Evolutionary conservation across 23 tunicate genomes (phyloP).

Genomic region (Styela clava): DNA sequence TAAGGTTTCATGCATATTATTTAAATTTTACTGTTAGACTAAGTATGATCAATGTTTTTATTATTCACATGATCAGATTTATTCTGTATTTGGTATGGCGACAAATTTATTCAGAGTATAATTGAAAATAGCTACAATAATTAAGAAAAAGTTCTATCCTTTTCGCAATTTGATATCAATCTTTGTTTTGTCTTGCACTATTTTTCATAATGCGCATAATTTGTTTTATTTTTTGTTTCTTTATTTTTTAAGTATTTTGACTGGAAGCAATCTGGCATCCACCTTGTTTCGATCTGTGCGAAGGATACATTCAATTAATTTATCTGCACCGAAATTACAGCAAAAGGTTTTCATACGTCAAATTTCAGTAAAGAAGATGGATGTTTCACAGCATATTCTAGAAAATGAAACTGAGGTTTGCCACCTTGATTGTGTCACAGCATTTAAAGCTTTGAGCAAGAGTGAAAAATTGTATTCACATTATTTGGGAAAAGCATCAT

Average conservation of each 20-base stretch:
- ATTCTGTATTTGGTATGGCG: no score
- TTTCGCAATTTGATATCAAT: no score
- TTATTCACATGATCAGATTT: no score
- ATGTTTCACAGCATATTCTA: slow-evolving; percentile 27
- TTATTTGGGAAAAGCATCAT: slow-evolving; percentile 16
- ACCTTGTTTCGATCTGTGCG: background rate
- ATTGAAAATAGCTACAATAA: no score
- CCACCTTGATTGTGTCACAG: slow-evolving; percentile 24
- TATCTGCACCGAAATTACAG: background rate
- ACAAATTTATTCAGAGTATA: no score
- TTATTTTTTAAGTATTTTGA: background rate
- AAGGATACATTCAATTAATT: background rate
- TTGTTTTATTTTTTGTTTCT: background rate
- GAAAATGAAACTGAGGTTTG: slow-evolving; percentile 49
- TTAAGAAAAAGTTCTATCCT: no score
- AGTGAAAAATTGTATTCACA: slow-evolving; percentile 15
- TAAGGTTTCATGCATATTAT: no score
- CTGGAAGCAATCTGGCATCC: background rate
- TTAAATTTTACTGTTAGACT: no score
- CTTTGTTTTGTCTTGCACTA: no score
- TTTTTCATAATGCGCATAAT: no score
- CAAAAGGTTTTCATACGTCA: background rate
- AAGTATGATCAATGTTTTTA: no score
- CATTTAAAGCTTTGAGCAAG: slow-evolving; percentile 22
- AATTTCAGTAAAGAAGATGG: background rate